Percentiles rank a stretch among this genome's conserved stretches.
These are phyloP conservation scores for Chrysolina oricalcia DNA, from an alignment of 2,888 invertebrate genomes.

Conservation along the genomic window DNA sequence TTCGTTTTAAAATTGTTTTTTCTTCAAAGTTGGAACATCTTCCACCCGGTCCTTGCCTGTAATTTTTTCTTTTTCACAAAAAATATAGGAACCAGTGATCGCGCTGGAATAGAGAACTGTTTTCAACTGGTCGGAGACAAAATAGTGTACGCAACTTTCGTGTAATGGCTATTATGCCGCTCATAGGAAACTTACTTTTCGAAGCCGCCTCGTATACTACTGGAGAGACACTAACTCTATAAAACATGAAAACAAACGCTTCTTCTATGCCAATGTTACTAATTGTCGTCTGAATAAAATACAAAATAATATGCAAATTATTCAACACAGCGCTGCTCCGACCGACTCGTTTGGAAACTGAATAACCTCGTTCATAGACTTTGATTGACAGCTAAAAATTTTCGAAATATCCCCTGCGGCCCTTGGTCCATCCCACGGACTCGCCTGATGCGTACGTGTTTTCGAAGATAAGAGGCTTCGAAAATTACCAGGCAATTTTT, in stretches of 20 bases:
- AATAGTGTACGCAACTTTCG: too few species aligned
- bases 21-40: too few species aligned
- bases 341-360: constrained; percentile 43
- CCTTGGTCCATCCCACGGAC: constrained; percentile 47
- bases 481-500: constrained; percentile 52
- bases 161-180: too few species aligned
- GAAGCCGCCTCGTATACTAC: too few species aligned
- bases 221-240: too few species aligned
- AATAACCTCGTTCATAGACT: constrained; percentile 55
- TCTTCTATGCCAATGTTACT: constrained; percentile 18
- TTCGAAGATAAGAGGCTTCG: constrained; percentile 38
- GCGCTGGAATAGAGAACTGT: too few species aligned
- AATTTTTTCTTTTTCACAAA: too few species aligned
- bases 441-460: constrained; percentile 26
- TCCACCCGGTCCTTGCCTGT: too few species aligned
- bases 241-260: constrained; percentile 2
- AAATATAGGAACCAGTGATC: too few species aligned
- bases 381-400: constrained; percentile 59
- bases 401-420: constrained; percentile 46
- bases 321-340: constrained; percentile 17
- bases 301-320: constrained; percentile 47
- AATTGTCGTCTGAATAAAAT: constrained; percentile 34
- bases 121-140: too few species aligned
- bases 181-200: too few species aligned
- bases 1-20: too few species aligned